Evolutionary conservation across 2,888 invertebrate genomes (phyloP), one percentile per base, ranked within the genome.

Genomic region (Eudasyphora cyanicolor): DNA sequence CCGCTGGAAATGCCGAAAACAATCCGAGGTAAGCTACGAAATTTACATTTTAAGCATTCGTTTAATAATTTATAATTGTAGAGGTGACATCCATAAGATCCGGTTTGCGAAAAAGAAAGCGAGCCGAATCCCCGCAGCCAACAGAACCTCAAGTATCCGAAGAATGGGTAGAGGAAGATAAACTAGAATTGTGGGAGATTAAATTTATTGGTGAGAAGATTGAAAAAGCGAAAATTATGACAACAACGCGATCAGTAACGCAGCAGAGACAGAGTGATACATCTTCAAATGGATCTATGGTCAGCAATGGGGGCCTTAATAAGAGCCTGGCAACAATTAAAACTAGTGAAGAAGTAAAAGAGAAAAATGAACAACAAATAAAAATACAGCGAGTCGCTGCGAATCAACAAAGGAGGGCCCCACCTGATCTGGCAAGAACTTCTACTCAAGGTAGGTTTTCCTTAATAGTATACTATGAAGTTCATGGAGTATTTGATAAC

Each of bases 141-240:
- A 97, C 97, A 7, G 98, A 98, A 90, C 98, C 99, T 0, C 97
- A 98, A 93, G 97, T 98, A 12, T 95, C 96, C 0, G 98, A 99
- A 92, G 97, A 97, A 89, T 99, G 99, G 99, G 96, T 98, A 0
- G 98, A 98, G 87, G 99, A 99, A 92, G 98, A 98, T 86, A 97
- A 97, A 90, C 92, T 99, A 60, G 98, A 99, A 90, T 92, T 99
- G 49, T 99, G 98, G 98, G 98, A 99, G 93, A 98, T 99, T 82
- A 97, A 97, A 88, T 96, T 96, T 88, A 98, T 97, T 90, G 97
- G 97, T 24, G 98, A 98, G 91, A 95, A 95, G 92, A 92, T 94
- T 91, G 95, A 95, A 92, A 95, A 94, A 91, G 95, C 88, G 0
- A 88, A 89, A 17, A 57, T 89, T 5, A 86, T 87, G 4, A 86